Evolutionary conservation across 1,140 invertebrate species (phyloP).

Genomic region (Linepithema humile): DNA sequence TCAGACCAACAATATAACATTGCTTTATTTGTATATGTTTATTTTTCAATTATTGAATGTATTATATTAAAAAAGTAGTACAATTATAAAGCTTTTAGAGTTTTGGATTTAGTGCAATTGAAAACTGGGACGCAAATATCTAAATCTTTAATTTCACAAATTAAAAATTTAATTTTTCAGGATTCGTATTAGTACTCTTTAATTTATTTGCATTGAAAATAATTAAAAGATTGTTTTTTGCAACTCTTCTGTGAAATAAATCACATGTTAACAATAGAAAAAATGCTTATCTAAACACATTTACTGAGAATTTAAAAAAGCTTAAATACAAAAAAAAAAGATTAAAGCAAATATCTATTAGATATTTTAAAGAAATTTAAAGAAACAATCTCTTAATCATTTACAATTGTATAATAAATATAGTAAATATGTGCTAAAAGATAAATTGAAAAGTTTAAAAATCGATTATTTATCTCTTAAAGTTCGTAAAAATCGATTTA

Average conservation of each 20-base stretch:
- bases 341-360: not conserved
- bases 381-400: not conserved
- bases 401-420: not conserved
- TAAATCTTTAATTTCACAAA: not conserved
- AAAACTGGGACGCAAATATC: not conserved
- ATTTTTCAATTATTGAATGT: too few species aligned
- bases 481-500: too few species aligned
- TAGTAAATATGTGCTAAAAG: not conserved
- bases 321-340: not conserved
- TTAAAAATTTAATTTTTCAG: not conserved
- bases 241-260: not conserved
- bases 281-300: not conserved
- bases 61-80: too few species aligned
- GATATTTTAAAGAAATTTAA: not conserved
- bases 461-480: not conserved
- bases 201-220: not conserved
- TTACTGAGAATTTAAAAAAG: not conserved
- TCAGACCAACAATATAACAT: too few species aligned
- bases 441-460: not conserved
- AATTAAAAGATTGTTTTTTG: not conserved
- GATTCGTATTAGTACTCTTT: too few species aligned
- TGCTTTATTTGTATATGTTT: too few species aligned
- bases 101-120: too few species aligned
- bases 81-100: too few species aligned
- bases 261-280: not conserved